Conservation (phyloP, 1,140 invertebrate genomes). For the Diploscapter pachys region DNA sequence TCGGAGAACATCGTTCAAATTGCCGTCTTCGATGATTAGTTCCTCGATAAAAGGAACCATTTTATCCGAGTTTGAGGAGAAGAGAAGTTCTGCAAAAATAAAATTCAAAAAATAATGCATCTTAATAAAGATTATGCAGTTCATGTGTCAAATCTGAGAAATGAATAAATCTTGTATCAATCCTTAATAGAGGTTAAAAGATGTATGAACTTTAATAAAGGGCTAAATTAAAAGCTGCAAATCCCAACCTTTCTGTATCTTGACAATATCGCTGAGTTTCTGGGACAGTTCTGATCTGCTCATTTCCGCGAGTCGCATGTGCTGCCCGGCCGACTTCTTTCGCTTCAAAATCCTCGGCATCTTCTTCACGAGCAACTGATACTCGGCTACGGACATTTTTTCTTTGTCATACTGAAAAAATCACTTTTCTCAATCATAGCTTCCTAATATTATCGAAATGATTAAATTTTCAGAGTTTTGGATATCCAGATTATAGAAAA, state of each 20-base stretch:
- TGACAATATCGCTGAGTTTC: background rate
- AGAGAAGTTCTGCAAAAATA: conserved; percentile 38
- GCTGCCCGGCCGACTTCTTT: conserved; percentile 12
- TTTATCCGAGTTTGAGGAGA: conserved; percentile 32
- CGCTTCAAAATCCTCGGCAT: conserved; percentile 26
- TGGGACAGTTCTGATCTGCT: background rate
- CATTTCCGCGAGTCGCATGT: conserved; percentile 21
- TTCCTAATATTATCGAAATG: background rate
- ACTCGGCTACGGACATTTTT: conserved; percentile 33
- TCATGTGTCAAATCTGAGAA: too few species aligned
- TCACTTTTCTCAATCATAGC: background rate
- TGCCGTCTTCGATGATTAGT: conserved; percentile 29
- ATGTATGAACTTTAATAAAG: too few species aligned
- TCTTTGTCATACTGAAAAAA: conserved; percentile 25
- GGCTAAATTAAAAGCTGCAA: too few species aligned
- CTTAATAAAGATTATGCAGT: too few species aligned
- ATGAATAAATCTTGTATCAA: too few species aligned
- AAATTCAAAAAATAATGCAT: too few species aligned
- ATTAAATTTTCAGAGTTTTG: background rate
- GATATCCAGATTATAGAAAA: background rate
- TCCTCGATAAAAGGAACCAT: conserved; percentile 44
- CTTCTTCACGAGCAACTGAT: conserved; percentile 26
- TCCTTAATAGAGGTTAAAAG: too few species aligned
- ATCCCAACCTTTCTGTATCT: too few species aligned
- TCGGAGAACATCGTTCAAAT: conserved; percentile 34